These are phyloP conservation scores for Andrena bicolor DNA, from an alignment of 2,888 invertebrate genomes.

Conservation along the genomic window DNA sequence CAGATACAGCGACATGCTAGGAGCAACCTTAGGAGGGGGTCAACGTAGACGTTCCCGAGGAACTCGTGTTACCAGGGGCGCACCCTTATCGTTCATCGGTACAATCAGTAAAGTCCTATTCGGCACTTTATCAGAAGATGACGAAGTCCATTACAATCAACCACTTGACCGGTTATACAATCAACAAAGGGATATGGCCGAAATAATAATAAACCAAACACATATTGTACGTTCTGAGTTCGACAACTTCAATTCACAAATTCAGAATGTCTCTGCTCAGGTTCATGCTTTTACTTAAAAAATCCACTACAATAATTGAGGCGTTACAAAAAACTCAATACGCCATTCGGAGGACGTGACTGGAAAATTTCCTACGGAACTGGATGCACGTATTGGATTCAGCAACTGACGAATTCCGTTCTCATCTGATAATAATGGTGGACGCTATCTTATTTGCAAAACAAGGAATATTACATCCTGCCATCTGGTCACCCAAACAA, in stretches of 20 bases:
- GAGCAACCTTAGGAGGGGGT: too few relatives aligned
- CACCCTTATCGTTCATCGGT: background rate
- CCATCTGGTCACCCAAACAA: background rate
- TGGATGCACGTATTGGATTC: background rate
- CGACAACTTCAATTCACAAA: background rate
- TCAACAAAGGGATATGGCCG: background rate
- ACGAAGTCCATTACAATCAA: background rate
- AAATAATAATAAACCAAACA: conserved; percentile 3
- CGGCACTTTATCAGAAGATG: conserved; percentile 9
- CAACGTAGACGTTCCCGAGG: too few relatives aligned
- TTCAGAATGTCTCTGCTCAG: background rate
- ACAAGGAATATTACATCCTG: background rate
- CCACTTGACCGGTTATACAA: background rate
- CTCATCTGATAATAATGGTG: background rate
- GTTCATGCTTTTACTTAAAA: background rate
- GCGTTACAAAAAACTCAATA: background rate
- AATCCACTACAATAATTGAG: background rate
- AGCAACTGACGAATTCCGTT: background rate
- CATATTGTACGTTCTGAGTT: background rate
- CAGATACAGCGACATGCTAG: too few relatives aligned
- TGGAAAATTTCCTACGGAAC: background rate
- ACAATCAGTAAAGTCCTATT: background rate
- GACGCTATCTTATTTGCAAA: background rate
- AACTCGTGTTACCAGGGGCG: too few relatives aligned
- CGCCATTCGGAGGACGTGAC: background rate